phyloP scores from a whole-genome alignment of 2,888 invertebrate genomes.

The Anagyrus pseudococci region DNA sequence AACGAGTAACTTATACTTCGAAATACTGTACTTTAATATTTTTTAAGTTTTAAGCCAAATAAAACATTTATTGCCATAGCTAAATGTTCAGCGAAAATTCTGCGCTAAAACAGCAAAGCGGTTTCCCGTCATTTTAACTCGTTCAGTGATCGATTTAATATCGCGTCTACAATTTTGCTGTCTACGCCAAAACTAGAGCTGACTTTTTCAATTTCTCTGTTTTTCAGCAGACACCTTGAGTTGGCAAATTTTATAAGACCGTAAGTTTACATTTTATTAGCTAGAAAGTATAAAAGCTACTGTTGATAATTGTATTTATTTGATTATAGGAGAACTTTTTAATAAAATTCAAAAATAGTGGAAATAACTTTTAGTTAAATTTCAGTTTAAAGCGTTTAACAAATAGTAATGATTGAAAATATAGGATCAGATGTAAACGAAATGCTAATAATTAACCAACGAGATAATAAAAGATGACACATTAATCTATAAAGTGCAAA shows the following conservation, averaged over 20 bases:
- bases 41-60: background rate
- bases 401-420: too few species aligned
- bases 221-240: too few species aligned
- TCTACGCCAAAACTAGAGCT: conserved; percentile 12
- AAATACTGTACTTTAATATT: too few species aligned
- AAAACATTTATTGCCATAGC: background rate
- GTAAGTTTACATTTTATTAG: too few species aligned
- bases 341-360: background rate
- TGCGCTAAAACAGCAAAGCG: conserved; percentile 9
- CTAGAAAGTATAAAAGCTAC: too few species aligned
- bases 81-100: conserved; percentile 6
- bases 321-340: background rate
- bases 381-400: background rate
- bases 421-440: too few species aligned
- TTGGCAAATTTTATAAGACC: too few species aligned
- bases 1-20: too few species aligned
- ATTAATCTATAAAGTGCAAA: too few species aligned
- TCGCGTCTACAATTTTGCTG: conserved; percentile 9
- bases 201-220: conserved; percentile 26
- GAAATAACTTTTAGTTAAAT: background rate
- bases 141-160: conserved; percentile 31
- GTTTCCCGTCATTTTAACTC: conserved; percentile 16
- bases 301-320: too few species aligned
- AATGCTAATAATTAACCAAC: too few species aligned
- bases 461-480: too few species aligned